Evolutionary conservation across 2,888 invertebrate species (phyloP), one percentile per base, ranked within the genome.

Genomic region (Stegana nigrithorax): DNA sequence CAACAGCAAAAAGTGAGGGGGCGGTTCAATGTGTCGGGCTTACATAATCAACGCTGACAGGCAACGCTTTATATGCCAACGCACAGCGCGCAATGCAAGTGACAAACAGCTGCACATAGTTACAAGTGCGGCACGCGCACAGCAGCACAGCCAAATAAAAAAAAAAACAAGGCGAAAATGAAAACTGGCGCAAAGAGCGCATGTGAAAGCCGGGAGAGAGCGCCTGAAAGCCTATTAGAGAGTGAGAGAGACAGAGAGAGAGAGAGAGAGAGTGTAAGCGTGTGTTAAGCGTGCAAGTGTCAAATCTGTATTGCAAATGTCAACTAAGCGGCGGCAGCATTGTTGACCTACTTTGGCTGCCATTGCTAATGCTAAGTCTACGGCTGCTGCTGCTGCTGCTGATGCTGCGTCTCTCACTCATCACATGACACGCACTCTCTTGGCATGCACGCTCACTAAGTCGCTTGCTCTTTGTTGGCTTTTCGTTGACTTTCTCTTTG

Each of bases 21-120:
- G 36, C 21, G 51, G 51, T 47, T 32, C 23, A 70, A 53, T 65
- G 61, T 65, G 60, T 67, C 17, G 65, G 55, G 55, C 69, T 75
- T 75, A 78, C 77, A 79, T 74, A 75, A 75, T 76, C 74, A 66
- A 72, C 64, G 68, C 65, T 72, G 67, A 64, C 67, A 64, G n/a
- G 36, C 36, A 36, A 36, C 36, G 14, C 17, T n/a, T 42, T 17
- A 42, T 17, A 42, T 14, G 42, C 42, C 42, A 26, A 27, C 29
- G 32, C 56, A 39, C 45, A 39, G 50, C 39, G 25, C 39, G 12
- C 21, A 26, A 14, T 39, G 60, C 50, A 64, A 58, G 58, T 8
- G 44, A 42, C 45, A 32, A 60, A 51, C 19, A 2, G 51, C 56
- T 39, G 14, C 47, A 47, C 53, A 8, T n/a, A 56, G 36, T 36